These are phyloP conservation scores for Xylota segnis DNA, from an alignment of 2,888 invertebrate genomes.

Conservation along the genomic window DNA sequence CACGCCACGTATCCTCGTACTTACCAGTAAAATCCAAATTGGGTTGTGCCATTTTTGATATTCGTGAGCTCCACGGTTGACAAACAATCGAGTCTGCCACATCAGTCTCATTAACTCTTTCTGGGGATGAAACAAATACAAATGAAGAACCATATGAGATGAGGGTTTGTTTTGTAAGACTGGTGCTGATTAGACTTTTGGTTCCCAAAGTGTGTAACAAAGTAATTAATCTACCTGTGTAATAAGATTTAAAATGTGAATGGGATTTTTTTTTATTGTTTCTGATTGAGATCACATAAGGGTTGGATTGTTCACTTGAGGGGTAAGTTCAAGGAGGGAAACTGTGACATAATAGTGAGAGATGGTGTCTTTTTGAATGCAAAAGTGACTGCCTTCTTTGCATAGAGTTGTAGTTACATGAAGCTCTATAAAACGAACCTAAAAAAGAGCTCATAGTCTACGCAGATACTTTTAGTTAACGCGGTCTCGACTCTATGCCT, in stretches of 20 bases:
- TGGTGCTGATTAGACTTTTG: not conserved
- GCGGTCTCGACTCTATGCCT: too few species aligned
- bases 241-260: conserved; percentile 11
- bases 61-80: conserved; percentile 95
- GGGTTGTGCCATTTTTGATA: conserved; percentile 96
- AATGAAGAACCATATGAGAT: not conserved
- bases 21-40: conserved; percentile 96
- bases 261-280: not conserved
- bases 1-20: conserved; percentile 45
- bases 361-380: too few species aligned
- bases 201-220: conserved; percentile 1
- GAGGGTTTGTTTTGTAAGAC: conserved; percentile 1
- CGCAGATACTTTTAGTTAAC: too few species aligned
- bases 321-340: too few species aligned
- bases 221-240: conserved; percentile 21
- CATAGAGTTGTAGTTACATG: too few species aligned
- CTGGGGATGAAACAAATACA: conserved; percentile 84
- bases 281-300: not conserved
- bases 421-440: too few species aligned
- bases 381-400: too few species aligned
- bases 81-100: conserved; percentile 90
- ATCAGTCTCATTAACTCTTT: conserved; percentile 89
- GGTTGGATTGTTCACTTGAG: not conserved
- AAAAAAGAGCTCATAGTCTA: too few species aligned
- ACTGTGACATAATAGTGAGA: too few species aligned